These are phyloP conservation scores for Isichthys henryi DNA, from an alignment of 2,113 vertebrate genomes.

Conservation along the genomic window DNA sequence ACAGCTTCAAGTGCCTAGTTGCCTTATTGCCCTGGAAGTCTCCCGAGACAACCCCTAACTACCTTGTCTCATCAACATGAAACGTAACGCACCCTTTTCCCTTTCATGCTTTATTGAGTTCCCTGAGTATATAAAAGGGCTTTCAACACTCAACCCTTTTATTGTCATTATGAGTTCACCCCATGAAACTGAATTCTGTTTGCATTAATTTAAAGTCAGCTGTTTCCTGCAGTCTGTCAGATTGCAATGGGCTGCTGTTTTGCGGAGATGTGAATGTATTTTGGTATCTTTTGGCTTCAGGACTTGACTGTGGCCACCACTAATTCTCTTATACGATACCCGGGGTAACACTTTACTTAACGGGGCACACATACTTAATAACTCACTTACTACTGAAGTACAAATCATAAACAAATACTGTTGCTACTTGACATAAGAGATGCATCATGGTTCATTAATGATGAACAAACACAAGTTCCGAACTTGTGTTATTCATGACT, in stretches of 20 bases:
- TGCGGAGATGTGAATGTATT: background rate
- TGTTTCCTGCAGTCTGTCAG: background rate
- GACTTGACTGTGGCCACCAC: background rate
- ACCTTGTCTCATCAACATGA: background rate
- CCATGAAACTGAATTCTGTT: background rate
- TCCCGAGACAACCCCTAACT: background rate
- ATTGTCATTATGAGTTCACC: background rate
- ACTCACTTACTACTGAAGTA: background rate
- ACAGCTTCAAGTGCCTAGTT: background rate
- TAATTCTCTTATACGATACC: background rate
- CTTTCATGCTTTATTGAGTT: background rate
- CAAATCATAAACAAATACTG: background rate
- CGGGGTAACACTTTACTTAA: no score
- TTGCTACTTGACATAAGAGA: background rate
- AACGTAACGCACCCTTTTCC: background rate
- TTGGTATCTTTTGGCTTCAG: background rate
- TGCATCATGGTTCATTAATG: no score
- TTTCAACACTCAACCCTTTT: background rate
- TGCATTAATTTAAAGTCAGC: background rate
- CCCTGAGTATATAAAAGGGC: background rate
- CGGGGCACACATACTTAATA: background rate
- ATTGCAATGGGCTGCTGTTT: background rate
- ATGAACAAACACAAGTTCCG: background rate
- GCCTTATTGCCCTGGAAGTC: background rate
- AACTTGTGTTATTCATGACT: background rate